phyloP scores from a whole-genome alignment of 2,113 vertebrate genomes.

The Gymnarchus niloticus region DNA sequence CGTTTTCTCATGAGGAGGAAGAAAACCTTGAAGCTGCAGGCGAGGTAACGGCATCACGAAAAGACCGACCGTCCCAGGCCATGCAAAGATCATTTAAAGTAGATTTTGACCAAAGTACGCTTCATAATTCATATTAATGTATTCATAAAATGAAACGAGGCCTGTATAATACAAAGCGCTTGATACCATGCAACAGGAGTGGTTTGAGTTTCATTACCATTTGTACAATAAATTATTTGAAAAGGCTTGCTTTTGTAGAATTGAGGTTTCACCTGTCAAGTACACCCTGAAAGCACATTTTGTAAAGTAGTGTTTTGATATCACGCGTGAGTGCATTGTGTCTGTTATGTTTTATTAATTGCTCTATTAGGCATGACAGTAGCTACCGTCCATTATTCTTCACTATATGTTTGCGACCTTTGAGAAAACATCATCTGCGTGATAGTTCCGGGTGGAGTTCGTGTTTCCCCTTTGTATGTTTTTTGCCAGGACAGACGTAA shows the following conservation, averaged over 20 bases:
- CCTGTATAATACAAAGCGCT: not conserved
- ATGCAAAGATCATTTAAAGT: not conserved
- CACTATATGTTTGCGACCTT: not conserved
- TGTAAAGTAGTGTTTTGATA: not conserved
- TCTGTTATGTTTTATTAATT: not conserved
- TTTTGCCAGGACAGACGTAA: not conserved
- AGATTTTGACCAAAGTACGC: not conserved
- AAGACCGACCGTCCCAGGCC: not conserved
- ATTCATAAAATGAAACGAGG: not conserved
- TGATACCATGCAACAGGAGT: not conserved
- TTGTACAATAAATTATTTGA: not conserved
- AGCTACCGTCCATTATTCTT: not conserved
- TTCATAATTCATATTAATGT: not conserved
- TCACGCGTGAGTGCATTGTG: not conserved
- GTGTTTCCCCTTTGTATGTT: not conserved
- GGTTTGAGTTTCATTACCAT: not conserved
- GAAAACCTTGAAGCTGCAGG: slow-evolving; percentile 25
- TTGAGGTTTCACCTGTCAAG: not conserved
- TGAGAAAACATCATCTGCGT: no score
- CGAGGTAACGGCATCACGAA: slow-evolving; percentile 42
- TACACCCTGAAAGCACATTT: not conserved
- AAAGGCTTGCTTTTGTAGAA: not conserved
- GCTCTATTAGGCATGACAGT: not conserved
- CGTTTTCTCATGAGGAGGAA: slow-evolving; percentile 33
- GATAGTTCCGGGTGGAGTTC: not conserved